Conservation (phyloP, 2,797 vertebrate genomes). For the Spheniscus humboldti region DNA sequence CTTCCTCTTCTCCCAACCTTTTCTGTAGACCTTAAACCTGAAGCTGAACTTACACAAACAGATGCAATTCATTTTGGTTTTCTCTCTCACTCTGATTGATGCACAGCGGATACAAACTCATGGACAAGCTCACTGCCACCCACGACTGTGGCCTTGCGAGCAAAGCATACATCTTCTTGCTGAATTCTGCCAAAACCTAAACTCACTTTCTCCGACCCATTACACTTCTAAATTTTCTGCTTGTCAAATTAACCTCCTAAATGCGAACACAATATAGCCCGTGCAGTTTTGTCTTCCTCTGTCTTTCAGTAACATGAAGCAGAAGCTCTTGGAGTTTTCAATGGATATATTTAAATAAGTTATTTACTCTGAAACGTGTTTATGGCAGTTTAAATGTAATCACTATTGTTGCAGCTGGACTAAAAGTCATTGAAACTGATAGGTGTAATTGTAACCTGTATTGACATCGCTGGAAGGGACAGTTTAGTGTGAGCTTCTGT, state of each 20-base stretch:
- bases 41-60: neutral
- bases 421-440: neutral
- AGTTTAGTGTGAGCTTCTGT: neutral
- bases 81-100: neutral
- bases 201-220: neutral
- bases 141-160: neutral
- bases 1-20: neutral
- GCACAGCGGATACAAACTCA: neutral
- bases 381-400: neutral
- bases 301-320: neutral
- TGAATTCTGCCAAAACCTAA: neutral
- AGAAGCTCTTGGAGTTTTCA: neutral
- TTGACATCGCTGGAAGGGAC: neutral
- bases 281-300: neutral
- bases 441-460: neutral
- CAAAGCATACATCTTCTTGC: neutral
- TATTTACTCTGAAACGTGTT: neutral
- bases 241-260: neutral
- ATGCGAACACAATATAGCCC: fast-evolving
- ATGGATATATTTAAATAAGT: neutral
- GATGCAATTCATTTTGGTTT: neutral
- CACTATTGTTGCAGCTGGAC: neutral
- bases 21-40: neutral
- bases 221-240: neutral
- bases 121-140: neutral